Evolutionary conservation across 1,140 invertebrate genomes (phyloP).

Genomic region (Harlomillsia oculata): DNA sequence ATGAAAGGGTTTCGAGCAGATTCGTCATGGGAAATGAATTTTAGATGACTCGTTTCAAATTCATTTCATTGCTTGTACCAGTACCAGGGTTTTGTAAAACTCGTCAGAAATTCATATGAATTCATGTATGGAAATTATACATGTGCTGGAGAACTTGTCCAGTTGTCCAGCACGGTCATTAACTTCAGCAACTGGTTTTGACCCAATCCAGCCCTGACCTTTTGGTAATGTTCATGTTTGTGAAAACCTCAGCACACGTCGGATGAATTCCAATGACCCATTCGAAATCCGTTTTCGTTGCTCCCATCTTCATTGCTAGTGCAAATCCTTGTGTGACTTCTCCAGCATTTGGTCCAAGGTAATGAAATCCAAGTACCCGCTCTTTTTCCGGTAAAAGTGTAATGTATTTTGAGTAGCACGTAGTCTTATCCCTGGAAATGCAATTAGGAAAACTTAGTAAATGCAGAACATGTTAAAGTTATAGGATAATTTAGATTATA

Average conservation of each 20-base stretch:
- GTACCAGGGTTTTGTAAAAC: no score
- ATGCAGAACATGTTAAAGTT: no score
- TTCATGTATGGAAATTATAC: neutral
- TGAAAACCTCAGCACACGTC: constrained; percentile 69
- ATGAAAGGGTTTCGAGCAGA: neutral
- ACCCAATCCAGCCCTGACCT: constrained; percentile 13
- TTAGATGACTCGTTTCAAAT: neutral
- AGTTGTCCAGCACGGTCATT: constrained; percentile 9
- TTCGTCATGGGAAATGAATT: neutral
- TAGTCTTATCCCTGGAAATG: constrained; percentile 52
- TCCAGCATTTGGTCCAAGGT: constrained; percentile 87
- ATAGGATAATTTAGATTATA: no score
- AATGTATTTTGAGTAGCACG: constrained; percentile 73
- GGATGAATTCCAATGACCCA: constrained; percentile 93
- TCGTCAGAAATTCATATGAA: neutral
- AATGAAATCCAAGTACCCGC: constrained; percentile 85
- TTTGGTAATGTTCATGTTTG: constrained; percentile 29
- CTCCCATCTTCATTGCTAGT: constrained; percentile 30
- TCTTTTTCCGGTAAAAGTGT: constrained; percentile 57
- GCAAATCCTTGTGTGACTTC: constrained; percentile 75
- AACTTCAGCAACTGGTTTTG: constrained; percentile 32
- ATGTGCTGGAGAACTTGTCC: neutral
- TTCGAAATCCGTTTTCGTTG: constrained; percentile 77
- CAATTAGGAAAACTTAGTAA: no score
- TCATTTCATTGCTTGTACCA: neutral